These are phyloP conservation scores for Hassar affinis DNA, from an alignment of 2,113 vertebrate species.

Conservation along the genomic window DNA sequence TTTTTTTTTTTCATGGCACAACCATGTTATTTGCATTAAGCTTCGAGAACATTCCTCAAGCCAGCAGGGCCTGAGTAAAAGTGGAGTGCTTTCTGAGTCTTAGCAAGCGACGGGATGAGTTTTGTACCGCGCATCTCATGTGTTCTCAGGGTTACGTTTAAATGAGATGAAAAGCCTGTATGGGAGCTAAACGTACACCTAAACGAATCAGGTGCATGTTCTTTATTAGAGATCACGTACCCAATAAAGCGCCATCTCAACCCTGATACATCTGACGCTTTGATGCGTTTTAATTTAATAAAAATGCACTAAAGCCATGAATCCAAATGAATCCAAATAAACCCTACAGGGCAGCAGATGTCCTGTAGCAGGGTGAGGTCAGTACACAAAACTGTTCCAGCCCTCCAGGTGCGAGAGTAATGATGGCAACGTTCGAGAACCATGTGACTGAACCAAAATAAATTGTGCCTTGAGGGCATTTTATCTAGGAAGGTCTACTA, in stretches of 20 bases:
- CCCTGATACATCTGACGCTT: neutral
- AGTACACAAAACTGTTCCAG: neutral
- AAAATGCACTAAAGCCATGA: neutral
- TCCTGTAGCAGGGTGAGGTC: neutral
- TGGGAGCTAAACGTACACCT: neutral
- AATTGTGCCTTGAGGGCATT: conserved; percentile 13
- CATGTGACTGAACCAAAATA: neutral
- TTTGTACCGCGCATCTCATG: neutral
- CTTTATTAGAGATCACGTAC: neutral
- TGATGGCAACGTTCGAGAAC: neutral
- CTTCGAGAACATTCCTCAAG: neutral
- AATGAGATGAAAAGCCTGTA: neutral
- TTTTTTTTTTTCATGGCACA: neutral
- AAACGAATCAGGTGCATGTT: neutral
- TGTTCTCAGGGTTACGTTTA: neutral
- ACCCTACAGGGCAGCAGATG: neutral
- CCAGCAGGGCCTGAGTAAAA: neutral
- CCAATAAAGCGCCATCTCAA: neutral
- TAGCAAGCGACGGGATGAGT: neutral
- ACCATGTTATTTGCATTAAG: neutral
- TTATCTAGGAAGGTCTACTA: neutral
- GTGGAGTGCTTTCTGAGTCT: neutral
- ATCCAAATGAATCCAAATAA: neutral
- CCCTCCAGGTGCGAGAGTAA: neutral
- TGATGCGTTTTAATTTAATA: neutral